A percentile compares a stretch with the other conserved stretches of the same genome.
Evolutionary conservation across 2,888 invertebrate species (phyloP).

Genomic region (Lysandra coridon): DNA sequence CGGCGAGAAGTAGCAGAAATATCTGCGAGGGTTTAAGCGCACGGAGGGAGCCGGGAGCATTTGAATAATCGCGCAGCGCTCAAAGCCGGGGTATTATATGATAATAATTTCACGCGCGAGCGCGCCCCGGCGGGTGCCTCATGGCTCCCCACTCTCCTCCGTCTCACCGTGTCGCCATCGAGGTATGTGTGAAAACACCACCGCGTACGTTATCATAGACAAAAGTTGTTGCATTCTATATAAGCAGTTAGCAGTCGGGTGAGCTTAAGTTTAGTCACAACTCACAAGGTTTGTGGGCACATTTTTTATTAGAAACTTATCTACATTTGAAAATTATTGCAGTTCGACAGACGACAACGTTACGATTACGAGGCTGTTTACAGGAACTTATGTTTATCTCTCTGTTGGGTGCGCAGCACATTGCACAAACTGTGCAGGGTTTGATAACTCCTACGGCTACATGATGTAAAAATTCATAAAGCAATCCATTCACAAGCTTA

Average conservation of each 20-base stretch:
- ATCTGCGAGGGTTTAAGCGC: constrained; percentile 50
- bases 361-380: too few relatives aligned
- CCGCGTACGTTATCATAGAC: constrained; percentile 49
- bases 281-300: too few relatives aligned
- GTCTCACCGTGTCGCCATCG: constrained; percentile 52
- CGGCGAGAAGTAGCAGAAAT: constrained; percentile 62
- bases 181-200: constrained; percentile 72
- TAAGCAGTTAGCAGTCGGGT: not conserved
- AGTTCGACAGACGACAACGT: too few relatives aligned
- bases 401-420: too few relatives aligned
- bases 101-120: constrained; percentile 78
- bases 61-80: constrained; percentile 75
- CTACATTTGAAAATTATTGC: too few relatives aligned
- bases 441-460: too few relatives aligned
- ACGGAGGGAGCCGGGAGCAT: constrained; percentile 60
- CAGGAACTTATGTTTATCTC: too few relatives aligned
- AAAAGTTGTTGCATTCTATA: constrained; percentile 44
- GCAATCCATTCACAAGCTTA: too few relatives aligned
- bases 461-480: too few relatives aligned
- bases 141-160: constrained; percentile 47
- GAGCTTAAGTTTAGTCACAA: not conserved
- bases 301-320: too few relatives aligned
- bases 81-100: constrained; percentile 73
- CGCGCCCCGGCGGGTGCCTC: constrained; percentile 52
- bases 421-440: too few relatives aligned